Percentiles rank a stretch among this genome's conserved stretches.
Conservation (phyloP, 1,140 invertebrate genomes). For the Trichonephila clavata region DNA sequence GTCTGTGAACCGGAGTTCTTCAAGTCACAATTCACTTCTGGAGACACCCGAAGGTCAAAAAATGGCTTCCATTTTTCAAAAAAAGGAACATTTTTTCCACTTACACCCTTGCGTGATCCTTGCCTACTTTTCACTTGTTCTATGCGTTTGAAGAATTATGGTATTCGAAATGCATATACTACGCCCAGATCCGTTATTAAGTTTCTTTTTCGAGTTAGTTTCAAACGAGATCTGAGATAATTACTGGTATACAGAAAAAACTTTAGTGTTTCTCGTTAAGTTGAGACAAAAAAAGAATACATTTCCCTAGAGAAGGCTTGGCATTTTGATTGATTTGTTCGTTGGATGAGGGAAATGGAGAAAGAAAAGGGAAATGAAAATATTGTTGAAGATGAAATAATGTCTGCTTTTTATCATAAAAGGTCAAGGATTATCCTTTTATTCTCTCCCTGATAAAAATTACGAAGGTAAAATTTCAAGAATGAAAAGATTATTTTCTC, state of each 20-base stretch:
- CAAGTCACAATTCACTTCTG: neutral
- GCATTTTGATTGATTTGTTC: neutral
- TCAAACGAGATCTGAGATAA: neutral
- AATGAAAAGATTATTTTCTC: too few relatives aligned
- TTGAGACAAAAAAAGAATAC: neutral
- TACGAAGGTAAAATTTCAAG: too few relatives aligned
- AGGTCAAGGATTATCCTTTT: too few relatives aligned
- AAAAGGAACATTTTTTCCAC: neutral
- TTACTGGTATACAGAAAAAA: neutral
- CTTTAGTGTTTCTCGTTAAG: neutral
- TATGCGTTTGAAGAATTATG: neutral
- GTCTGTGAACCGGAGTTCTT: neutral
- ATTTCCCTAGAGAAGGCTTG: neutral
- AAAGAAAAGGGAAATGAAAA: too few relatives aligned
- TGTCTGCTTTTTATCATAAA: too few relatives aligned
- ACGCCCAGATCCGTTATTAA: slow-evolving; percentile 15
- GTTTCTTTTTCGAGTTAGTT: neutral
- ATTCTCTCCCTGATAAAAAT: too few relatives aligned
- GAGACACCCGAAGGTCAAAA: neutral
- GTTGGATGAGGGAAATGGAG: neutral
- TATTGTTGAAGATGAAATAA: too few relatives aligned
- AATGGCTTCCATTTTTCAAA: neutral
- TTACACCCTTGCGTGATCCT: neutral
- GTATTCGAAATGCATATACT: neutral
- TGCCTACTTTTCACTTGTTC: neutral